Evolutionary conservation across 2,113 vertebrate species (phyloP).

Genomic region (Ariopsis seemanni): DNA sequence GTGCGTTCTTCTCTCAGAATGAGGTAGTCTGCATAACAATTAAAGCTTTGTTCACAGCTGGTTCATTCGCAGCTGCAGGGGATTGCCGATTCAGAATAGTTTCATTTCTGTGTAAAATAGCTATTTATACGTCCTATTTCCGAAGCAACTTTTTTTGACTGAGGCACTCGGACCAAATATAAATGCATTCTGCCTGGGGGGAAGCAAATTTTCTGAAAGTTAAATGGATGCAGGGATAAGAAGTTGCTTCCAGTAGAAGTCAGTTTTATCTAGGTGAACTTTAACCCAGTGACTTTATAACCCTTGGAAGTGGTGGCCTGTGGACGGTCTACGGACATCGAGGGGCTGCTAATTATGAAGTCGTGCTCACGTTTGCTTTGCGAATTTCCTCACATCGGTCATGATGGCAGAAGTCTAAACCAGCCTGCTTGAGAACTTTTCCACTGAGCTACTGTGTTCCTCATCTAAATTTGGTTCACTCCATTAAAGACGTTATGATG

Average conservation of each 20-base stretch:
- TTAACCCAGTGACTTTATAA: background rate
- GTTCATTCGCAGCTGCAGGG: conserved; percentile 12
- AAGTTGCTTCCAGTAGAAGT: background rate
- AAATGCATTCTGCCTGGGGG: background rate
- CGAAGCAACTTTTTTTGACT: background rate
- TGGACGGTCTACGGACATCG: background rate
- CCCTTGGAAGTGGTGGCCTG: background rate
- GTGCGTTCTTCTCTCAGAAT: background rate
- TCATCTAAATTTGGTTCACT: background rate
- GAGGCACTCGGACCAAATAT: background rate
- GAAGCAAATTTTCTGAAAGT: background rate
- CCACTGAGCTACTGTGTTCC: background rate
- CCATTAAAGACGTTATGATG: background rate
- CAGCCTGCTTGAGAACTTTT: background rate
- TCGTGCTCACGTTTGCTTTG: background rate
- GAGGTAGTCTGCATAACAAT: background rate
- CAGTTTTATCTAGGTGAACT: background rate
- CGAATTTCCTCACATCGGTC: background rate
- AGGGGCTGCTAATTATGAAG: background rate
- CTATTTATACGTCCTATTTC: background rate
- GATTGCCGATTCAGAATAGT: background rate
- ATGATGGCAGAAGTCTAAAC: background rate
- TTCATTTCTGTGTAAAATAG: background rate
- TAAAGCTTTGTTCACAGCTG: conserved; percentile 1
- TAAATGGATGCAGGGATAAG: background rate